Evolutionary conservation across 2,888 invertebrate genomes (phyloP).

Genomic region (Drosophila anomelani): DNA sequence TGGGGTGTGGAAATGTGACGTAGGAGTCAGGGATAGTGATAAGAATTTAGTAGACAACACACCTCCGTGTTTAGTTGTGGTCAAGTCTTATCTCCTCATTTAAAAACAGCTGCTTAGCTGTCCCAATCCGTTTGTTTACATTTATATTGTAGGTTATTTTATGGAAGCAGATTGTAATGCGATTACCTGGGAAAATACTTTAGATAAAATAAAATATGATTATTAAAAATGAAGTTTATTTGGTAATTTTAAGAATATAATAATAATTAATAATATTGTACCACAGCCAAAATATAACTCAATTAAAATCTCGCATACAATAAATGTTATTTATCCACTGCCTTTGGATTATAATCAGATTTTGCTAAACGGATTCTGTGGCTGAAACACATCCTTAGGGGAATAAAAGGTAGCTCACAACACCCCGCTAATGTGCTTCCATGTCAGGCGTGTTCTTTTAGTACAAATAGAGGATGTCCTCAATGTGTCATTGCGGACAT

Average conservation of each 20-base stretch:
- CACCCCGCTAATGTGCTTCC: constrained; percentile 20
- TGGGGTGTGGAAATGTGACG: constrained; percentile 19
- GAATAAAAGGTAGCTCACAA: constrained; percentile 1
- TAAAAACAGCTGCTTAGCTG: constrained; percentile 17
- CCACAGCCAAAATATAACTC: not conserved
- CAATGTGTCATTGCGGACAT: constrained; percentile 71
- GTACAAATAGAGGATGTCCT: constrained; percentile 33
- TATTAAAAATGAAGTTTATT: not conserved
- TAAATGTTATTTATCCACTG: not conserved
- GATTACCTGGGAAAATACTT: not conserved
- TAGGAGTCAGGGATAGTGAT: constrained; percentile 23
- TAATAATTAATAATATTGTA: not conserved
- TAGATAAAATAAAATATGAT: not conserved
- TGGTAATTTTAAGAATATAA: not conserved
- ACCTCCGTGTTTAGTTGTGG: not conserved
- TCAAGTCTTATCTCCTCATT: constrained; percentile 24
- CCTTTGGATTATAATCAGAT: constrained; percentile 1
- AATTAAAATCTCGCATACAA: not conserved
- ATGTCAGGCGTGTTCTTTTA: constrained; percentile 3
- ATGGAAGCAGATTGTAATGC: not conserved
- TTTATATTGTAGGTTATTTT: not conserved
- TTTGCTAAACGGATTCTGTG: not conserved
- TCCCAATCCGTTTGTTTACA: constrained; percentile 17
- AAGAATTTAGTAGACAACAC: constrained; percentile 15
- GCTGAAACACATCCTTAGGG: not conserved